A percentile compares a stretch with the other conserved stretches of the same genome.
Conservation (phyloP, 2,888 invertebrate genomes). For the Heliothis peltigera region DNA sequence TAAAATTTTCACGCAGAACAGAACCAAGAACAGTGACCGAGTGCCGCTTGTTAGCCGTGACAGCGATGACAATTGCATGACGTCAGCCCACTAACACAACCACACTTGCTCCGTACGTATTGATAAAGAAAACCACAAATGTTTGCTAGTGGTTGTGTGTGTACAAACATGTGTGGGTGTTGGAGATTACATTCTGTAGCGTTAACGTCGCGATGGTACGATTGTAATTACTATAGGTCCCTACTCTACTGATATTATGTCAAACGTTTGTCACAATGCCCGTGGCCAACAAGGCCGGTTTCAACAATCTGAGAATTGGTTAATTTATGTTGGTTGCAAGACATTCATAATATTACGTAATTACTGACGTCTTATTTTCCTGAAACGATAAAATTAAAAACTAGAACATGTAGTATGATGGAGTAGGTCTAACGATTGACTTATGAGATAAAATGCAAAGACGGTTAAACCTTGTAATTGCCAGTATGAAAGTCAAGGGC, state of each 20-base stretch:
- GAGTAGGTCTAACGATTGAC: conserved; percentile 1
- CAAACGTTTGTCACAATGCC: conserved; percentile 53
- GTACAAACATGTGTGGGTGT: conserved; percentile 73
- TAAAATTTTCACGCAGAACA: conserved; percentile 66
- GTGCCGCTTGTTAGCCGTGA: conserved; percentile 85
- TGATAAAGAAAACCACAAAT: conserved; percentile 80
- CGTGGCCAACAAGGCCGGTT: conserved; percentile 46
- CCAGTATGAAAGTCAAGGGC: conserved; percentile 20
- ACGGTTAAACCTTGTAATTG: not conserved
- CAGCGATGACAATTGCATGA: conserved; percentile 87
- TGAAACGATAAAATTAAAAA: conserved; percentile 4
- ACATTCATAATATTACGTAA: conserved; percentile 20
- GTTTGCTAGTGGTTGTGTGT: conserved; percentile 64
- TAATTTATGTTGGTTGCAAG: conserved; percentile 27
- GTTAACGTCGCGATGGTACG: conserved; percentile 65
- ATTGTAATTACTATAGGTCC: conserved; percentile 64
- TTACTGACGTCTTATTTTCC: conserved; percentile 15
- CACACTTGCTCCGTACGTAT: conserved; percentile 58
- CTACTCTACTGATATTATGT: conserved; percentile 50
- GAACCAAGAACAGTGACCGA: conserved; percentile 73
- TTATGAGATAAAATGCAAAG: conserved; percentile 13
- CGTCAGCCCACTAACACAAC: conserved; percentile 78
- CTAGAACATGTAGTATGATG: conserved; percentile 8
- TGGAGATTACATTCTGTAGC: conserved; percentile 70
- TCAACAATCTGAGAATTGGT: conserved; percentile 37